Percentiles rank a stretch among this genome's conserved stretches.
These are phyloP conservation scores for Oncorhynchus tshawytscha DNA, from an alignment of 2,113 vertebrate species.

Conservation along the genomic window DNA sequence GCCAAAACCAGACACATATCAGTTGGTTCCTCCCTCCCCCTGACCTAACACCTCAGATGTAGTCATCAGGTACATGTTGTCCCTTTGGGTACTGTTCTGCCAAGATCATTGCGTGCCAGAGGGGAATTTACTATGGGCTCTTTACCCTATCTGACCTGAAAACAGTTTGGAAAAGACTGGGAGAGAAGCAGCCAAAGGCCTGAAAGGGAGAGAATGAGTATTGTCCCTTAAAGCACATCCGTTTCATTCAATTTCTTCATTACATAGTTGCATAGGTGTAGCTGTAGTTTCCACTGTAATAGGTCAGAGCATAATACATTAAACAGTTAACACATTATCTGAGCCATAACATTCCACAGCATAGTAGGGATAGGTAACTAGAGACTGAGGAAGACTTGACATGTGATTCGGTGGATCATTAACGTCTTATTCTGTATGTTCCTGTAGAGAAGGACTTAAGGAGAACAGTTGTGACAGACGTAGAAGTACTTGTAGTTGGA, in stretches of 20 bases:
- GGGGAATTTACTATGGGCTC: background rate
- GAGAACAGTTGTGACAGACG: no score
- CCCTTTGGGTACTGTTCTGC: background rate
- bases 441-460: no score
- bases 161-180: background rate
- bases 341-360: no score
- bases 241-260: background rate
- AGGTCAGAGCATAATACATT: no score
- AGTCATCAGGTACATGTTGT: background rate
- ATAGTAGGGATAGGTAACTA: no score
- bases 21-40: background rate
- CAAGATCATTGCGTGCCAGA: background rate
- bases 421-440: no score
- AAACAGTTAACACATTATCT: no score
- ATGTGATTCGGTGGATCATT: no score
- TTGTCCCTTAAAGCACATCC: background rate
- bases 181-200: no score
- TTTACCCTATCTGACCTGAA: background rate
- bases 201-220: background rate
- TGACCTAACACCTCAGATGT: background rate
- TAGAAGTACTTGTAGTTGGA: no score
- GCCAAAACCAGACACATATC: background rate
- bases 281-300: no score
- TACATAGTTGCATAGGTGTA: background rate
- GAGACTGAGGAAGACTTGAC: no score